Conservation (phyloP, 2,797 vertebrate genomes). For the Labroides dimidiatus region DNA sequence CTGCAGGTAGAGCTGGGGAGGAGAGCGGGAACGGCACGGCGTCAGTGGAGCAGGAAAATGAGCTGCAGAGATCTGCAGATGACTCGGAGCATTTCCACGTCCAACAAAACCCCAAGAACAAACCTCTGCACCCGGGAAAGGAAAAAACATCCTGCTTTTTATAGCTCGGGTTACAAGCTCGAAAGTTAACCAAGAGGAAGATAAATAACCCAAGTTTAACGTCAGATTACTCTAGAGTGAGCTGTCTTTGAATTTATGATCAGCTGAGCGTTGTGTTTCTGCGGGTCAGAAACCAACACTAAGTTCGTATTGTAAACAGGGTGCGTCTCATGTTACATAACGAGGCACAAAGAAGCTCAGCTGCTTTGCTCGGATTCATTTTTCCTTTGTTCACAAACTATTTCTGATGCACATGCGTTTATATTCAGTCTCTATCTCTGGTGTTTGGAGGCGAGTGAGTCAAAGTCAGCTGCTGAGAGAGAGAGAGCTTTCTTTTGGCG, state of each 20-base stretch:
- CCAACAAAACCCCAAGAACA: background rate
- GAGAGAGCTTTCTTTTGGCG: constrained; percentile 12
- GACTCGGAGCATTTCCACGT: background rate
- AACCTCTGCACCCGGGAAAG: background rate
- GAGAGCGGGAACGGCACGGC: background rate
- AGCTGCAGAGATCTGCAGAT: background rate
- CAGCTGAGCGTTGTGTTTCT: background rate
- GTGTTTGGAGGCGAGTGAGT: background rate
- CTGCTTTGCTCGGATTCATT: background rate
- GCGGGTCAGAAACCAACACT: background rate
- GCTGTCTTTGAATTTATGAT: background rate
- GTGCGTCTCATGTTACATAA: background rate
- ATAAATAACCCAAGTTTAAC: background rate
- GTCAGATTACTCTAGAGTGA: background rate
- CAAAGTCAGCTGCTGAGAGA: constrained; percentile 14
- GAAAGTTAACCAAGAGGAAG: background rate
- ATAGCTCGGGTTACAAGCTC: background rate
- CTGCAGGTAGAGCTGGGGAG: constrained; percentile 92
- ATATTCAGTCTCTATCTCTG: background rate
- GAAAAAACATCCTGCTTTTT: constrained; percentile 9
- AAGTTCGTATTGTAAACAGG: constrained; percentile 18
- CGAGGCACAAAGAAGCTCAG: background rate
- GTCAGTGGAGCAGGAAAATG: background rate
- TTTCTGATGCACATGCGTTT: background rate
- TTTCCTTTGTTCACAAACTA: background rate